phyloP scores from a whole-genome alignment of 1,140 invertebrate species.

The Drosophila bocki region DNA sequence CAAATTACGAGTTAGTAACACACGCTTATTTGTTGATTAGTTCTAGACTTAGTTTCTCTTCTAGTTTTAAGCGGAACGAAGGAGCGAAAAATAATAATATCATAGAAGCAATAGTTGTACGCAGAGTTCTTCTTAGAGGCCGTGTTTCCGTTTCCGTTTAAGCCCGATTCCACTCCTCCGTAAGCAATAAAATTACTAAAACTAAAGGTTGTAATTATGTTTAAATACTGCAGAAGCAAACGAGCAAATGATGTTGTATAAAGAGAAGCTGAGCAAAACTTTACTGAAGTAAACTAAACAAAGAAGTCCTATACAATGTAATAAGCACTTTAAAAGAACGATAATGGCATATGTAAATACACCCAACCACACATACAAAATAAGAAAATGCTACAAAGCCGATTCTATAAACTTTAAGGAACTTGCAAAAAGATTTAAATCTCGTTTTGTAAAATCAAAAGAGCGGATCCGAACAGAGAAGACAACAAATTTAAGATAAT shows the following conservation, averaged over 20 bases:
- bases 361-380: slow-evolving; percentile 43
- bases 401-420: slow-evolving; percentile 62
- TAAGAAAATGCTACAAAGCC: slow-evolving; percentile 24
- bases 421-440: slow-evolving; percentile 46
- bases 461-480: slow-evolving; percentile 32
- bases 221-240: slow-evolving; percentile 60
- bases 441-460: slow-evolving; percentile 51
- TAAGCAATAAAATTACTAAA: slow-evolving; percentile 56
- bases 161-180: slow-evolving; percentile 19
- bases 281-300: slow-evolving; percentile 51
- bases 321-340: slow-evolving; percentile 56
- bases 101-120: slow-evolving; percentile 50
- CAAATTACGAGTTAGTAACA: slow-evolving; percentile 81
- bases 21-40: slow-evolving; percentile 85
- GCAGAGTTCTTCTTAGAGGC: slow-evolving; percentile 43
- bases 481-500: slow-evolving; percentile 36
- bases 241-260: slow-evolving; percentile 20
- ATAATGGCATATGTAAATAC: slow-evolving; percentile 48
- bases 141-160: slow-evolving; percentile 31
- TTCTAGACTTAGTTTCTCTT: slow-evolving; percentile 79
- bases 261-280: slow-evolving; percentile 29
- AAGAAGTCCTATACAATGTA: slow-evolving; percentile 66
- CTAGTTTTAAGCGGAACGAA: slow-evolving; percentile 69
- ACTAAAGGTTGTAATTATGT: slow-evolving; percentile 81
- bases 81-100: slow-evolving; percentile 52